Percentiles rank a stretch among this genome's conserved stretches.
Evolutionary conservation across 2,113 vertebrate species (phyloP).

Genomic region (Elanus axillaris): DNA sequence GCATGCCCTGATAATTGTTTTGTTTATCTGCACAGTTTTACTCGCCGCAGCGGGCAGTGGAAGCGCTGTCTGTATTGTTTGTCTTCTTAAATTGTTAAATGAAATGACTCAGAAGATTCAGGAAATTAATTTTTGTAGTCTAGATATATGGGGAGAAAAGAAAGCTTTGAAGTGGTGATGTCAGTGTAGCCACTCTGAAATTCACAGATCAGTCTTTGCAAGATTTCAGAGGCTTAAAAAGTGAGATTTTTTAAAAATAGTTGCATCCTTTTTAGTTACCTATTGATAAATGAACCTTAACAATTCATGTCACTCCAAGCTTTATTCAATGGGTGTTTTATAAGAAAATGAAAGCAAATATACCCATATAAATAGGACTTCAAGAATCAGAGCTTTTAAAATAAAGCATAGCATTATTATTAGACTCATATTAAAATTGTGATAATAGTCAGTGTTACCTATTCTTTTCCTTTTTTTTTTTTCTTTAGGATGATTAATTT

Average conservation of each 20-base stretch:
- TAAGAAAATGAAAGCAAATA: slow-evolving; percentile 31
- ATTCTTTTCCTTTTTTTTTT: neutral
- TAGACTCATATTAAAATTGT: neutral
- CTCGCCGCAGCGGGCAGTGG: neutral
- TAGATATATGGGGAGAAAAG: neutral
- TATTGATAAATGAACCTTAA: slow-evolving; percentile 42
- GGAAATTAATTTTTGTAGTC: slow-evolving; percentile 63
- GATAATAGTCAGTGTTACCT: neutral
- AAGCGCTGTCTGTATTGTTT: slow-evolving; percentile 14
- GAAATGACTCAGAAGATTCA: slow-evolving; percentile 48
- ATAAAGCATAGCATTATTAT: neutral
- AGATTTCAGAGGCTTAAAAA: slow-evolving; percentile 14
- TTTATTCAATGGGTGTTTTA: neutral
- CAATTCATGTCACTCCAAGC: neutral
- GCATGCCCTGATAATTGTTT: slow-evolving; percentile 21
- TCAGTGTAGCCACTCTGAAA: slow-evolving; percentile 17
- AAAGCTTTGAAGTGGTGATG: slow-evolving; percentile 39
- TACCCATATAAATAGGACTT: neutral
- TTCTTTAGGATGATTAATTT: slow-evolving; percentile 39
- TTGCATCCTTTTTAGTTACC: slow-evolving; percentile 10
- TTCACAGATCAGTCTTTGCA: neutral
- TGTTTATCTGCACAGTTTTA: slow-evolving; percentile 38
- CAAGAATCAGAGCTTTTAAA: slow-evolving; percentile 3
- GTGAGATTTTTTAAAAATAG: neutral
- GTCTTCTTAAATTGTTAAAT: slow-evolving; percentile 39